Evolutionary conservation across 2,888 invertebrate genomes (phyloP).

Genomic region (Noctuana brunneofusca): DNA sequence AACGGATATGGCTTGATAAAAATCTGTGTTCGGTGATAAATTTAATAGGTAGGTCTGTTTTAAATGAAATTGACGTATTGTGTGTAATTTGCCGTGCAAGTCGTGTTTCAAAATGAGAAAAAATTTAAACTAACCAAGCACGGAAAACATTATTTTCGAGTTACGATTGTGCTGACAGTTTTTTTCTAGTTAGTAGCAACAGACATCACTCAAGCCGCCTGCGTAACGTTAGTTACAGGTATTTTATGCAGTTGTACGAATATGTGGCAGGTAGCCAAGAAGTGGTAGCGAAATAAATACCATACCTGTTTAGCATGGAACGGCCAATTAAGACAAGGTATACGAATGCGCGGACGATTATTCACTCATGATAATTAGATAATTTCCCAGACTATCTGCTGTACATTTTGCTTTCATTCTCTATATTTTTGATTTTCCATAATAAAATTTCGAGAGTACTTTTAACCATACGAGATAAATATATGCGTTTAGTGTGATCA

Average conservation of each 20-base stretch:
- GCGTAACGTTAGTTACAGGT: constrained; percentile 10
- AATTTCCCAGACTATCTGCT: constrained; percentile 3
- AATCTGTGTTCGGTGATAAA: not conserved
- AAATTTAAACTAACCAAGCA: not conserved
- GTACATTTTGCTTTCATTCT: not conserved
- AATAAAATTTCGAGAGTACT: not conserved
- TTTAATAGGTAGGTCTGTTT: not conserved
- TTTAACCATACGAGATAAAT: not conserved
- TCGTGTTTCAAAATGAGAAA: not conserved
- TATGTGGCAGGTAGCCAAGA: constrained; percentile 12
- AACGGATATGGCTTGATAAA: not conserved
- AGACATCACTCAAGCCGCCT: constrained; percentile 16
- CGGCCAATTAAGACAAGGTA: constrained; percentile 16
- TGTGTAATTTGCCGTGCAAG: no score
- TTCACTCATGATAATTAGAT: constrained; percentile 16
- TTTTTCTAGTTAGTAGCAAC: constrained; percentile 5
- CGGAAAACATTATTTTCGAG: constrained; percentile 1
- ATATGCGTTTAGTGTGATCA: no score
- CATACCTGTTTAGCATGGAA: constrained; percentile 16
- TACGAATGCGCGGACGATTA: not conserved
- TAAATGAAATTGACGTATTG: not conserved
- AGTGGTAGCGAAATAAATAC: constrained; percentile 19
- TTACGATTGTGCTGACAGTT: constrained; percentile 6
- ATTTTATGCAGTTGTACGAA: constrained; percentile 20
- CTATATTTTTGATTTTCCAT: not conserved